These are phyloP conservation scores for Limnephilus marmoratus DNA, from an alignment of 2,888 invertebrate species.

Conservation along the genomic window DNA sequence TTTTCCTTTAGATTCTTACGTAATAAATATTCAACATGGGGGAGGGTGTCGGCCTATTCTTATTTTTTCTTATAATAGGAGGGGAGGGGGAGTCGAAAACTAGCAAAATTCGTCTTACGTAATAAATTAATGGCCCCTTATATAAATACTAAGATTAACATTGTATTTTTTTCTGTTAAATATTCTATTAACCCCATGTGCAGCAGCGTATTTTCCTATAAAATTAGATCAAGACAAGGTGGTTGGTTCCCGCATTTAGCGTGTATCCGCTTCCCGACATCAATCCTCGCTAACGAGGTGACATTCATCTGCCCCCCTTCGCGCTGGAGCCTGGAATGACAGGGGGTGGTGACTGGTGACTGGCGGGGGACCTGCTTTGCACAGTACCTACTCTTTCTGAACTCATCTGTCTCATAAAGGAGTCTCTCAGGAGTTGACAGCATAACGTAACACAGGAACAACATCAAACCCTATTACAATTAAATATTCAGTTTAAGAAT, in stretches of 20 bases:
- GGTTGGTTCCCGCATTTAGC: not conserved
- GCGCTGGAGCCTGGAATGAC: not conserved
- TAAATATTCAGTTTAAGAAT: not conserved
- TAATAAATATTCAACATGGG: no score
- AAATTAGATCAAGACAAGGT: not conserved
- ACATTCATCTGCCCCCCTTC: not conserved
- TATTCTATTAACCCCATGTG: not conserved
- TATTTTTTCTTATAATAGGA: no score
- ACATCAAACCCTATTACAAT: not conserved
- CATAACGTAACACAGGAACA: not conserved
- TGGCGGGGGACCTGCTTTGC: not conserved
- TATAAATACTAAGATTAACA: no score
- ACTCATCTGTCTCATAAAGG: not conserved
- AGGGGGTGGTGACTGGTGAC: not conserved
- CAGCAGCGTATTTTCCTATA: not conserved
- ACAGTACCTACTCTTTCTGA: not conserved
- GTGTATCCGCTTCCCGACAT: not conserved
- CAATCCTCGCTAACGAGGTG: slow-evolving; percentile 2
- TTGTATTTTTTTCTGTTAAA: no score
- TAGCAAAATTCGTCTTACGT: no score
- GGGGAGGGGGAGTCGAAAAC: no score
- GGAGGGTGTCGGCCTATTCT: no score
- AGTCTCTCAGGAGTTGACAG: not conserved
- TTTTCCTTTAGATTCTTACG: no score
- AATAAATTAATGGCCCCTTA: no score